Evolutionary conservation across 1,140 invertebrate species (phyloP), one percentile per base, ranked within the genome.

Genomic region (Parapsyche elsis): DNA sequence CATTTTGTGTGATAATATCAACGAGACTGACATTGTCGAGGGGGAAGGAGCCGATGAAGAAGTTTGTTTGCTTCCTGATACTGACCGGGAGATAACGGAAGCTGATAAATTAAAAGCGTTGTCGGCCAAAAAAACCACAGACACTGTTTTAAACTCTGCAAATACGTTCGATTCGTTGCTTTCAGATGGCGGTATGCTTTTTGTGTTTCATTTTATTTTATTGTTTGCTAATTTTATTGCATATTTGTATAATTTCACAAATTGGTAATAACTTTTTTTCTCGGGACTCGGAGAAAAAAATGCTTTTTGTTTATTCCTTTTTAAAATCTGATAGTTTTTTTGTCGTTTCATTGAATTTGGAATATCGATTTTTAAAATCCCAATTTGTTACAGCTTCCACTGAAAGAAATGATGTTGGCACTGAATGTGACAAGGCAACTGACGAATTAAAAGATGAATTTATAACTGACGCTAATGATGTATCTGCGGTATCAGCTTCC

Each of bases 51-150:
- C 87, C 10, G 90, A 91, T 87, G 90, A 91, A 82, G 90, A 90
- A 81, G 86, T 91, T 9, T 91, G 90, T 80, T 86, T 91, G 16
- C 85, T 91, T 53, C 90, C 90, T 0, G 91, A 91, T 84, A 91
- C 90, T 0, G 91, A 92, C 84, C 88, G 90, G 14, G 91, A 92
- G 81, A 90, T 91, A 49, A 90, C 91, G 0, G 91, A 92, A 80
- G 91, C 90, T 0, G 91, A 92, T 84, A 92, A 83, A 59, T 64
- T 80, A 44, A 80, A 91, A 81, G 91, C 91, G 73, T 88, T 89
- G 53, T 90, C 90, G 9, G 88, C 87, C 74, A 86, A 89, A 80
- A 89, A 88, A 14, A 85, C 90, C n/a, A 88, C 90, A 75, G 90
- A 91, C 80, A 90, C 88, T 81, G 83, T 87, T 26, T 87, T 85